These are phyloP conservation scores for Chaetura pelagica DNA, from an alignment of 2,113 vertebrate species.

Conservation along the genomic window DNA sequence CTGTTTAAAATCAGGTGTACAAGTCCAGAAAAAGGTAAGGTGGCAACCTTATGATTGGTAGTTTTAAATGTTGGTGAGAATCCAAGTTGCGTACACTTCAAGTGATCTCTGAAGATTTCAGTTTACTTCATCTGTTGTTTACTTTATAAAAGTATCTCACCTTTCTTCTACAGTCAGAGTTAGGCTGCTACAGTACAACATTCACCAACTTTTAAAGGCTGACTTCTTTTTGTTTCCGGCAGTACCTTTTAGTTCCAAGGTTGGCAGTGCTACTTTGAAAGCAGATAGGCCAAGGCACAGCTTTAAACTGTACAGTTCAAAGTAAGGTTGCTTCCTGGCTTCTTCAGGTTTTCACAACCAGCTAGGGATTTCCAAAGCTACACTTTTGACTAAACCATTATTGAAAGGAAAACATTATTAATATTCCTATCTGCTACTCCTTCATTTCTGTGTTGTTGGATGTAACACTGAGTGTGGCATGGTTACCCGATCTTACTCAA, in stretches of 20 bases:
- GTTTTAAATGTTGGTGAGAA: slow-evolving; percentile 74
- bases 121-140: slow-evolving; percentile 76
- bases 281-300: slow-evolving; percentile 29
- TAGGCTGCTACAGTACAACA: slow-evolving; percentile 37
- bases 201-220: slow-evolving; percentile 26
- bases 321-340: slow-evolving; percentile 51
- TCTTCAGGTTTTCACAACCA: slow-evolving; percentile 69
- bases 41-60: slow-evolving; percentile 81
- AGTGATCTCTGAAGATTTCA: slow-evolving; percentile 74
- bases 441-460: slow-evolving; percentile 56
- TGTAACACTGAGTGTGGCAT: neutral
- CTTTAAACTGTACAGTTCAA: slow-evolving; percentile 30
- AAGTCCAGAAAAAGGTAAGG: slow-evolving; percentile 69
- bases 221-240: slow-evolving; percentile 43
- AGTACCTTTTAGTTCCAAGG: neutral
- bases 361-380: slow-evolving; percentile 76
- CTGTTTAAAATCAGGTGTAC: slow-evolving; percentile 53
- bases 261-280: slow-evolving; percentile 35
- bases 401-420: slow-evolving; percentile 77
- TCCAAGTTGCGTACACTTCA: slow-evolving; percentile 56
- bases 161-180: slow-evolving; percentile 64
- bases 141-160: slow-evolving; percentile 61
- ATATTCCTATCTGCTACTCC: slow-evolving; percentile 65
- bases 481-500: slow-evolving; percentile 1
- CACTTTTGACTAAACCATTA: slow-evolving; percentile 76